A percentile compares a stretch with the other conserved stretches of the same genome.
Evolutionary conservation across 1,140 invertebrate species (phyloP).

Genomic region (Pinna nobilis): DNA sequence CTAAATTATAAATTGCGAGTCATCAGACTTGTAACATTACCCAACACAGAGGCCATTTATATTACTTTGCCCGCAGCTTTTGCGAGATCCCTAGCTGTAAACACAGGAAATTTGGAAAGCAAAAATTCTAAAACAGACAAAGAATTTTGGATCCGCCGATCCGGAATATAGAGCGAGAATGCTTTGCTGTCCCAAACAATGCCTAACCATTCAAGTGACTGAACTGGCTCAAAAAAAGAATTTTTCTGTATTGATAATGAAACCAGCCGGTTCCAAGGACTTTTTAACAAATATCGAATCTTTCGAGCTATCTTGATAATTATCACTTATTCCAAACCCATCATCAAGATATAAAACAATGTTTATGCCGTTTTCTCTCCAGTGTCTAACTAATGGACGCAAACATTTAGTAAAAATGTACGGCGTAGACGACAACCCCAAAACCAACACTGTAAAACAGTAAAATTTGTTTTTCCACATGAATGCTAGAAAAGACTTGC

Average conservation of each 20-base stretch:
- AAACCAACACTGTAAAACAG: constrained; percentile 23
- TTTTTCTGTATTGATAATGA: constrained; percentile 28
- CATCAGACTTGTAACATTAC: constrained; percentile 28
- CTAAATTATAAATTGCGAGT: constrained; percentile 17
- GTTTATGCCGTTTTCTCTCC: too few relatives aligned
- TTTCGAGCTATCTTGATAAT: not conserved
- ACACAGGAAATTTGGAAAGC: not conserved
- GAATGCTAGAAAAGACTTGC: constrained; percentile 39
- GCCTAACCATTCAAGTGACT: constrained; percentile 6
- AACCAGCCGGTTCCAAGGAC: constrained; percentile 9
- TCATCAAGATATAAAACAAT: too few relatives aligned
- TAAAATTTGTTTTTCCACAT: constrained; percentile 15
- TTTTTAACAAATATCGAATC: constrained; percentile 8
- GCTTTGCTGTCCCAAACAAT: constrained; percentile 14
- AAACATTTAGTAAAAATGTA: constrained; percentile 19
- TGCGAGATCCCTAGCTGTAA: constrained; percentile 18
- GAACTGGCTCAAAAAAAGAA: too few relatives aligned
- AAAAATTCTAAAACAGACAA: not conserved
- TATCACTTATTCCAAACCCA: too few relatives aligned
- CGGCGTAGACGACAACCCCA: constrained; percentile 21
- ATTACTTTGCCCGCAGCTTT: constrained; percentile 28
- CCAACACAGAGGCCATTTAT: constrained; percentile 35
- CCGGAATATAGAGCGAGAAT: constrained; percentile 22
- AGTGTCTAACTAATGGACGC: too few relatives aligned
- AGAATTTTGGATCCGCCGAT: constrained; percentile 13